These are phyloP conservation scores for Pachyramphus minor DNA, from an alignment of 2,113 vertebrate species.

Conservation along the genomic window DNA sequence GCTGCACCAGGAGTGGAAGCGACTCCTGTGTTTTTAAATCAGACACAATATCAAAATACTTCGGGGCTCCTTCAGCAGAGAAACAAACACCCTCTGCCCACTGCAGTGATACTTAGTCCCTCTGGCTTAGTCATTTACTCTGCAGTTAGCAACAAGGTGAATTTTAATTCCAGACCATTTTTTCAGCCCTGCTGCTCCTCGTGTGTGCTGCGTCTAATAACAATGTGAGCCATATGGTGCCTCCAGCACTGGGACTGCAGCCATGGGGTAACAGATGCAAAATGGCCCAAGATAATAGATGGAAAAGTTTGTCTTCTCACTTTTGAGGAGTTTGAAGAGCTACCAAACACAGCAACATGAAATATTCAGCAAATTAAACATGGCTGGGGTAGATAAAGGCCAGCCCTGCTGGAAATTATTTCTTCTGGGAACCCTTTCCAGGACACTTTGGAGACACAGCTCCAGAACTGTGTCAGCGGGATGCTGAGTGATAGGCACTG, in stretches of 20 bases:
- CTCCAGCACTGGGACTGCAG: slow-evolving; percentile 33
- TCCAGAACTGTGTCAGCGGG: not conserved
- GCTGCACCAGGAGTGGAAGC: not conserved
- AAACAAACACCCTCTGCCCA: not conserved
- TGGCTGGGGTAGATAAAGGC: not conserved
- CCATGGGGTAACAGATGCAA: slow-evolving; percentile 55
- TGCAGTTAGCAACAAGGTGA: slow-evolving; percentile 40
- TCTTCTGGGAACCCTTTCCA: not conserved
- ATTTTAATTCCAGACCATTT: slow-evolving; percentile 38
- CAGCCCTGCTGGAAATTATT: not conserved
- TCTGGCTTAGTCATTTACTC: not conserved
- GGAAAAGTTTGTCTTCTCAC: slow-evolving; percentile 24
- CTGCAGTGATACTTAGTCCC: not conserved
- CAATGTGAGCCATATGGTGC: slow-evolving; percentile 51
- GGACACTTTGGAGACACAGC: not conserved
- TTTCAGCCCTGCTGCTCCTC: slow-evolving; percentile 19
- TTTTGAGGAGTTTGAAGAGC: slow-evolving; percentile 24
- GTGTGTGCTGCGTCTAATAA: not conserved
- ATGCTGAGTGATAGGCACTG: not conserved
- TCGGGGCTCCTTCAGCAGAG: not conserved
- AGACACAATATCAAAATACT: not conserved
- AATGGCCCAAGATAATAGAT: slow-evolving; percentile 54
- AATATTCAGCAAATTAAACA: not conserved
- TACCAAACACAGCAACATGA: not conserved
- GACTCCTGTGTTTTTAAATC: not conserved